These are phyloP conservation scores for Mesopsocus fuscifrons DNA, from an alignment of 2,888 invertebrate genomes.

Conservation along the genomic window DNA sequence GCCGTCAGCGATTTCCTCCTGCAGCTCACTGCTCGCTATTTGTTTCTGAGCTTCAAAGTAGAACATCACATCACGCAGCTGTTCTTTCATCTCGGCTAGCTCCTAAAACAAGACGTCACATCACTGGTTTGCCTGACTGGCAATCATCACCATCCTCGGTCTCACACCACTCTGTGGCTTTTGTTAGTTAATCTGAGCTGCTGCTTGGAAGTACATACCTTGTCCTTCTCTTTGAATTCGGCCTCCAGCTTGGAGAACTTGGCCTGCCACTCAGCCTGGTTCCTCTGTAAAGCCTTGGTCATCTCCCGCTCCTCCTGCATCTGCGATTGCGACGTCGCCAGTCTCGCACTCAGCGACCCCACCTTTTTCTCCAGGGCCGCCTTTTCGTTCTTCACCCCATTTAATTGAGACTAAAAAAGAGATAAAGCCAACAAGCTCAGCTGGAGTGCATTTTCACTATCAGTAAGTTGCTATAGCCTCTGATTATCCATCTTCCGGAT, in stretches of 20 bases:
- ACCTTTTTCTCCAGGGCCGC: conserved; percentile 49
- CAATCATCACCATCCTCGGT: no score
- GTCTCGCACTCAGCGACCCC: conserved; percentile 36
- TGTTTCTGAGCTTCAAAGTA: conserved; percentile 73
- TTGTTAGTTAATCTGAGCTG: no score
- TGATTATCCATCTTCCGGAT: no score
- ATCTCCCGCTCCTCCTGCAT: conserved; percentile 71
- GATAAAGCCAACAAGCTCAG: no score
- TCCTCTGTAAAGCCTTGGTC: conserved; percentile 52
- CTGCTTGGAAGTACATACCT: no score
- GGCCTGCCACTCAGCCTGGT: conserved; percentile 53
- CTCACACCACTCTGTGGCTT: no score
- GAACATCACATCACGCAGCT: conserved; percentile 92
- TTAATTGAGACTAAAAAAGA: no score
- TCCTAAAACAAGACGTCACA: no score
- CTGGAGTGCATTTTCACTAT: no score
- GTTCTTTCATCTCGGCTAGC: conserved; percentile 72
- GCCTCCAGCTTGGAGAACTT: conserved; percentile 37
- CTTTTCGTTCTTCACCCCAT: conserved; percentile 31
- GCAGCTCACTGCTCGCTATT: conserved; percentile 33
- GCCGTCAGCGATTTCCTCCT: conserved; percentile 39
- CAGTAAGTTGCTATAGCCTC: no score
- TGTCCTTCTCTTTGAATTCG: conserved; percentile 25
- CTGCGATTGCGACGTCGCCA: conserved; percentile 45
- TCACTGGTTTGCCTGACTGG: no score